Conservation (phyloP, 2,113 vertebrate genomes). For the Oryzias curvinotus region DNA sequence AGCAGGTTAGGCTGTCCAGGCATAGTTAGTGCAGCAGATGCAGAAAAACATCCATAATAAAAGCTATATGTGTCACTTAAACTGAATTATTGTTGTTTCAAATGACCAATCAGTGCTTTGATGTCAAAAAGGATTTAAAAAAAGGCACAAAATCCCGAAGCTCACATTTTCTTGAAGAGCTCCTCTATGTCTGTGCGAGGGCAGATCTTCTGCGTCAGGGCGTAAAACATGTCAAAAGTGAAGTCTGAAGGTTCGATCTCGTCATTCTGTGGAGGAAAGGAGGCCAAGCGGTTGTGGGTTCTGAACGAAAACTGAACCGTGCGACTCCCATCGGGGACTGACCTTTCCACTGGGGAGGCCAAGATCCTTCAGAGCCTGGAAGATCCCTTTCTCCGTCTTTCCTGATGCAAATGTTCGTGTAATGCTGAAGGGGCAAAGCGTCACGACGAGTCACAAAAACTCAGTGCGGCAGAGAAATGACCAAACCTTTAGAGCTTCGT, state of each 20-base stretch:
- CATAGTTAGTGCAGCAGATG: slow-evolving; percentile 88
- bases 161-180: slow-evolving; percentile 98
- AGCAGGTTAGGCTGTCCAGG: slow-evolving; percentile 85
- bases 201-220: slow-evolving; percentile 98
- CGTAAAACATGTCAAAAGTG: slow-evolving; percentile 97
- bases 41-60: slow-evolving; percentile 49
- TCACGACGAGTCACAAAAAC: neutral
- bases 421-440: slow-evolving; percentile 77
- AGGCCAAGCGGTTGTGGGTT: neutral
- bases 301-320: neutral
- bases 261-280: slow-evolving; percentile 86
- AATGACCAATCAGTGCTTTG: neutral
- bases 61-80: too few species aligned
- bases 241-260: slow-evolving; percentile 93
- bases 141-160: slow-evolving; percentile 57
- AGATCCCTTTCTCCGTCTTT: slow-evolving; percentile 99
- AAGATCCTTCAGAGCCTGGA: slow-evolving; percentile 96
- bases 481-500: neutral
- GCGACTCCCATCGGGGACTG: slow-evolving; percentile 15
- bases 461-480: neutral
- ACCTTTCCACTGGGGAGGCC: slow-evolving; percentile 99
- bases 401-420: slow-evolving; percentile 98
- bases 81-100: too few species aligned
- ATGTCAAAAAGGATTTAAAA: neutral
- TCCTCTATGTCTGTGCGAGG: slow-evolving; percentile 98